Evolutionary conservation across 2,113 vertebrate genomes (phyloP).

Genomic region (Morone saxatilis): DNA sequence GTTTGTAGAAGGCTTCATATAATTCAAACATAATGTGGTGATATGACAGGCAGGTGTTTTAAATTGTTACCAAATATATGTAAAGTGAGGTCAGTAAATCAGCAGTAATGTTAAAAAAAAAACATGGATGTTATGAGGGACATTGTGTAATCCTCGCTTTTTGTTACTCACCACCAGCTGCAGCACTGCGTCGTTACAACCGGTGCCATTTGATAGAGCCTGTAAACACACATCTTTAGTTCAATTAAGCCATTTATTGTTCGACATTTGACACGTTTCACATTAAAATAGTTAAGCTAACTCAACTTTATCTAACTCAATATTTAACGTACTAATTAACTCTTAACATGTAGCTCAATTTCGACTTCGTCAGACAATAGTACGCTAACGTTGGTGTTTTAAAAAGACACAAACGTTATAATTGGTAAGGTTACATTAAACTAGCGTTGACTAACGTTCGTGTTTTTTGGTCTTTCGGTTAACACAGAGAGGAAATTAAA

Average conservation of each 20-base stretch:
- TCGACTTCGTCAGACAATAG: not conserved
- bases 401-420: not conserved
- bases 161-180: constrained; percentile 81
- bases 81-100: not conserved
- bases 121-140: not conserved
- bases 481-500: not conserved
- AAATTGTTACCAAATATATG: not conserved
- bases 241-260: not conserved
- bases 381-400: too few species aligned
- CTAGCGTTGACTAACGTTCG: not conserved
- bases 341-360: too few species aligned
- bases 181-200: constrained; percentile 74
- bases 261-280: not conserved
- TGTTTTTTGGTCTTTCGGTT: not conserved
- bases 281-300: rapidly evolving
- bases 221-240: constrained; percentile 44
- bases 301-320: not conserved
- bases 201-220: constrained; percentile 78
- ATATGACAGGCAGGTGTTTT: too few species aligned
- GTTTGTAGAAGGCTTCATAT: not conserved
- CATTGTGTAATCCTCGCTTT: rapidly evolving
- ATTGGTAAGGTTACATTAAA: not conserved
- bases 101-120: not conserved
- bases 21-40: too few species aligned
- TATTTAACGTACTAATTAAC: too few species aligned